phyloP scores from a whole-genome alignment of 2,888 invertebrate species.

The Noctua comes region DNA sequence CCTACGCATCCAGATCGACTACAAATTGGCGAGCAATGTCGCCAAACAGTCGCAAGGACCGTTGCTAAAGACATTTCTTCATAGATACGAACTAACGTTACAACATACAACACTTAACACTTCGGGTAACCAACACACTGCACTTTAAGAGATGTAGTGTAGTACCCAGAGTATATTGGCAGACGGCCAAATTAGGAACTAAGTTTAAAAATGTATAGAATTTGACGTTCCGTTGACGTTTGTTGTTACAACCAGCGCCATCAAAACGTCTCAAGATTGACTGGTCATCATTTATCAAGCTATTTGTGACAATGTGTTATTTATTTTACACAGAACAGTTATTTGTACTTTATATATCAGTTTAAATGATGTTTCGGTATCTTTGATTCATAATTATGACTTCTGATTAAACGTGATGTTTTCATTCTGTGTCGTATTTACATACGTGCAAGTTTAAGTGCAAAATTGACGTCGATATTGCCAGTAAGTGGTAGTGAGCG shows the following conservation, averaged over 20 bases:
- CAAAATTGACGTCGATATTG: background rate
- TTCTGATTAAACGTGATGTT: slow-evolving; percentile 48
- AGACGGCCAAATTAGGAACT: background rate
- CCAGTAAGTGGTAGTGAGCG: background rate
- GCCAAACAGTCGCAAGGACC: slow-evolving; percentile 26
- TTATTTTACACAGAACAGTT: slow-evolving; percentile 23
- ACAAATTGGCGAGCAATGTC: slow-evolving; percentile 19
- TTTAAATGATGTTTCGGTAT: slow-evolving; percentile 21
- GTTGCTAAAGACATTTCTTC: slow-evolving; percentile 23
- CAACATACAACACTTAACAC: slow-evolving; percentile 12
- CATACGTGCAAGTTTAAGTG: slow-evolving; percentile 13
- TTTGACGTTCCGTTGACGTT: slow-evolving; percentile 17
- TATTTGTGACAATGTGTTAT: slow-evolving; percentile 11
- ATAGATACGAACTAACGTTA: slow-evolving; percentile 13
- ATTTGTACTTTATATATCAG: slow-evolving; percentile 20
- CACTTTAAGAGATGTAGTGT: slow-evolving; percentile 5
- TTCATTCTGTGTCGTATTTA: slow-evolving; percentile 25
- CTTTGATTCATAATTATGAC: slow-evolving; percentile 24
- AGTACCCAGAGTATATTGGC: background rate
- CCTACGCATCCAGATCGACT: slow-evolving; percentile 22
- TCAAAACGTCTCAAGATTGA: slow-evolving; percentile 1
- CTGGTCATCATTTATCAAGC: background rate
- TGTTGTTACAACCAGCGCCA: slow-evolving; percentile 10
- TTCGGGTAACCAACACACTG: slow-evolving; percentile 19
- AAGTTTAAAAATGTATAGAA: slow-evolving; percentile 6